Conservation (phyloP, 1,140 invertebrate species). For the Caerostris darwini region DNA sequence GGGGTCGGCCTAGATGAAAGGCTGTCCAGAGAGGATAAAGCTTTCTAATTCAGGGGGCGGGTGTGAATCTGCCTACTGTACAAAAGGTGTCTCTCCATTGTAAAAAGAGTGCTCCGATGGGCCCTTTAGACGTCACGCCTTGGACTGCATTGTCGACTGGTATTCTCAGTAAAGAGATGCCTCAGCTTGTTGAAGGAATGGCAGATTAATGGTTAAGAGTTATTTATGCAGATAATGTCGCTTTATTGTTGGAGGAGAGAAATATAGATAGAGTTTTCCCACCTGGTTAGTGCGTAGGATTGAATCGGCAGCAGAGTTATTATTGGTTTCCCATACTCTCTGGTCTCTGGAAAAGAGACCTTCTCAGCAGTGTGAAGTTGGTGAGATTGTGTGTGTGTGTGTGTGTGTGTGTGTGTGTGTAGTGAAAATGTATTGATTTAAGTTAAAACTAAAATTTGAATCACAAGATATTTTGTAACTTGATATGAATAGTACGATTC, state of each 20-base stretch:
- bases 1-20: slow-evolving; percentile 12
- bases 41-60: slow-evolving; percentile 16
- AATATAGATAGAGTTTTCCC: background rate
- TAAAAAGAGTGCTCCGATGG: background rate
- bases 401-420: no score
- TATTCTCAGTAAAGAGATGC: background rate
- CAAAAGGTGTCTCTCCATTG: slow-evolving; percentile 12
- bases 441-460: no score
- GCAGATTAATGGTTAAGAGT: background rate
- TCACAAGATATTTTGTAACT: no score
- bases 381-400: no score
- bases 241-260: background rate
- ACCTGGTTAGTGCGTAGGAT: background rate
- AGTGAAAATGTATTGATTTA: no score
- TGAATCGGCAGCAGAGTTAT: no score
- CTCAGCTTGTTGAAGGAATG: background rate
- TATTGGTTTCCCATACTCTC: no score
- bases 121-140: slow-evolving; percentile 36
- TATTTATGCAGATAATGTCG: background rate
- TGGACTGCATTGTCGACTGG: background rate
- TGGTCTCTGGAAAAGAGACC: no score
- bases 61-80: slow-evolving; percentile 30
- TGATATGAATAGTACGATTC: no score
- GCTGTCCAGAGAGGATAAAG: background rate
- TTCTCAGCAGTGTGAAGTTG: no score